Evolutionary conservation across 2,888 invertebrate genomes (phyloP), one percentile per base, ranked within the genome.

Genomic region (Byasa hedistus): DNA sequence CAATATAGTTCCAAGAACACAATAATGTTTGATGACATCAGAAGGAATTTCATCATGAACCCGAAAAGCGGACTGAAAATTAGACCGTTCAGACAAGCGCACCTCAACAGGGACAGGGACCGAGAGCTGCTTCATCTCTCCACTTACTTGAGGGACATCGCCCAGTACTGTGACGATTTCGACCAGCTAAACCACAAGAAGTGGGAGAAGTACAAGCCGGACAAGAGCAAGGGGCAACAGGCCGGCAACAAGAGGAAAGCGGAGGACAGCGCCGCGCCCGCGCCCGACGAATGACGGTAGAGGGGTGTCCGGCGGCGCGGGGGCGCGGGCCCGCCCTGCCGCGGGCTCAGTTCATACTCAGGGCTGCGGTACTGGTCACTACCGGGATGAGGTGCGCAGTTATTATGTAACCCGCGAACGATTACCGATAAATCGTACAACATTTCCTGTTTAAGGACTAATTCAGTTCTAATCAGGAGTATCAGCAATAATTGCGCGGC

Each of bases 21-120:
- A 0, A 98, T 99, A 70, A 99, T 99, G 98, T 97, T 99, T 77
- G 99, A 99, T 80, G 99, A 99, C 78, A 96, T 98, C 52, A 92
- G 98, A 64, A 93, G 98, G 74, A 99, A 99, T 86, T 99, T 99
- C 79, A 94, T 98, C 52, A 98, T 99, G 98, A 99, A 99, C 85
- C 98, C 98, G 0, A 96, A 96, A 76, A 97, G 96, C 68, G 99
- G 99, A 0, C 90, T 99, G 0, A 95, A 96, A 85, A 98, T 99
- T 76, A 93, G 96, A 78, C 96, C 98, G 0, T 99, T 98, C 83
- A 93, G 96, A 7, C 96, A 98, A 79, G 98, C 98, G 0, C 98
- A 98, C 79, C 85, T 96, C 1, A 98, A 97, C 82, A 93, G 98
- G 59, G 93, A 94, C 63, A 95, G 94, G 64, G 99, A 99, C 79